Percentiles rank a stretch among this genome's conserved stretches.
phyloP scores from a whole-genome alignment of 35 echinoderm and acorn worm genomes.

The Heliocidaris erythrogramma region DNA sequence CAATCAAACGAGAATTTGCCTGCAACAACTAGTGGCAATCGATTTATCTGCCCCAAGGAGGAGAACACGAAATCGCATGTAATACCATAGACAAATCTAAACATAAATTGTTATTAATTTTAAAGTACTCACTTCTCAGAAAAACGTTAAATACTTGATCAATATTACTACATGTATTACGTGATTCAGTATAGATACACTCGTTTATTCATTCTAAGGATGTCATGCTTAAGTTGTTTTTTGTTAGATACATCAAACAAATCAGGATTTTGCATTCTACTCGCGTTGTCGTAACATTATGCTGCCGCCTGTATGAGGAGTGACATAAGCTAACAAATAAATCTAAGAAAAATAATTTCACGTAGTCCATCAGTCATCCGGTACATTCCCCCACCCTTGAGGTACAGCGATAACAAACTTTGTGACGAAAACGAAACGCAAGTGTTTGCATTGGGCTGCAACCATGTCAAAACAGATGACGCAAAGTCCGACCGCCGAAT shows the following conservation, averaged over 20 bases:
- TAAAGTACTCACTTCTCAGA: no score
- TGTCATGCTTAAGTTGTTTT: not conserved
- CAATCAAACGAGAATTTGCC: no score
- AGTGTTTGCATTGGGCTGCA: not conserved
- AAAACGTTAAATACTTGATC: not conserved
- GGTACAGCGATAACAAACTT: not conserved
- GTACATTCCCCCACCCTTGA: not conserved
- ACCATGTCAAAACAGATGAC: not conserved
- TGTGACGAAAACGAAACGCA: not conserved
- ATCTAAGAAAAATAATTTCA: not conserved
- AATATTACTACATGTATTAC: not conserved
- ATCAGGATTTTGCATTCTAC: not conserved
- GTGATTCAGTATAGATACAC: not conserved
- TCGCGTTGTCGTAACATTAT: not conserved
- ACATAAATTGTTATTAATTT: no score
- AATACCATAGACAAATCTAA: no score
- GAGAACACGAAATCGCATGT: no score
- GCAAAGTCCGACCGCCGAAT: not conserved
- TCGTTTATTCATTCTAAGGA: not conserved
- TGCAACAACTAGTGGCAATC: no score
- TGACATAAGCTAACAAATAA: not conserved
- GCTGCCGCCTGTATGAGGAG: not conserved
- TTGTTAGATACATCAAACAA: not conserved
- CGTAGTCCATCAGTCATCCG: not conserved
- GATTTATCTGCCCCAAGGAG: no score